Conservation (phyloP, 2,113 vertebrate species). For the Entelurus aequoreus region DNA sequence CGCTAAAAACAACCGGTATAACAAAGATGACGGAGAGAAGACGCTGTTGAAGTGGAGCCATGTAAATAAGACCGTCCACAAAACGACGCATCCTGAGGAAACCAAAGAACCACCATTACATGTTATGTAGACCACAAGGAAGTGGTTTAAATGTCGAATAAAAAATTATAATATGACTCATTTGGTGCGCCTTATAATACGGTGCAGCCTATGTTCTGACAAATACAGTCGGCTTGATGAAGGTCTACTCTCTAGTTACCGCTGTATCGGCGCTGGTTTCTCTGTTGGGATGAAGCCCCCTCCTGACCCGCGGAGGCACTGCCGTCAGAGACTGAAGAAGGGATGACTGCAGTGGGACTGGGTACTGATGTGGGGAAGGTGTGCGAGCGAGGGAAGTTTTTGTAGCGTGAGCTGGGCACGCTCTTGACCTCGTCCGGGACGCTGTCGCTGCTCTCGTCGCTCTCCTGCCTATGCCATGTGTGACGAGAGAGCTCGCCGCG, state of each 20-base stretch:
- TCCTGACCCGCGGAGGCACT: constrained; percentile 54
- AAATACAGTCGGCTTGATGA: too few relatives aligned
- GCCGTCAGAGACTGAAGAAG: constrained; percentile 49
- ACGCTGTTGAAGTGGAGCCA: too few relatives aligned
- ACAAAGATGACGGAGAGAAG: too few relatives aligned
- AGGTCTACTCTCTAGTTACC: constrained; percentile 43
- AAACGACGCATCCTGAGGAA: too few relatives aligned
- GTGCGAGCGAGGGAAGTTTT: constrained; percentile 81
- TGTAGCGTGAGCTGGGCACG: constrained; percentile 43
- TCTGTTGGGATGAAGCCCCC: constrained; percentile 70
- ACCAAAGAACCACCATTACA: too few relatives aligned
- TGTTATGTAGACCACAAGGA: too few relatives aligned
- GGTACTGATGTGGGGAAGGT: constrained; percentile 83
- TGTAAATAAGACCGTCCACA: too few relatives aligned
- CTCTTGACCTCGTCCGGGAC: constrained; percentile 78
- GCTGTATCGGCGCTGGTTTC: constrained; percentile 73
- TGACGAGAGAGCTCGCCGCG: constrained; percentile 85
- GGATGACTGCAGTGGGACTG: constrained; percentile 46
- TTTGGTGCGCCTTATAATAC: too few relatives aligned
- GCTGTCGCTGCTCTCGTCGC: constrained; percentile 92
- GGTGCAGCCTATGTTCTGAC: too few relatives aligned
- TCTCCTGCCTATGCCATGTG: constrained; percentile 92
- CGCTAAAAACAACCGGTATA: too few relatives aligned
- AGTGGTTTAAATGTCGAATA: too few relatives aligned
- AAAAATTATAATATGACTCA: too few relatives aligned